A percentile compares a stretch with the other conserved stretches of the same genome.
These are phyloP conservation scores for Gymnorhina tibicen DNA, from an alignment of 2,113 vertebrate genomes.

Conservation along the genomic window DNA sequence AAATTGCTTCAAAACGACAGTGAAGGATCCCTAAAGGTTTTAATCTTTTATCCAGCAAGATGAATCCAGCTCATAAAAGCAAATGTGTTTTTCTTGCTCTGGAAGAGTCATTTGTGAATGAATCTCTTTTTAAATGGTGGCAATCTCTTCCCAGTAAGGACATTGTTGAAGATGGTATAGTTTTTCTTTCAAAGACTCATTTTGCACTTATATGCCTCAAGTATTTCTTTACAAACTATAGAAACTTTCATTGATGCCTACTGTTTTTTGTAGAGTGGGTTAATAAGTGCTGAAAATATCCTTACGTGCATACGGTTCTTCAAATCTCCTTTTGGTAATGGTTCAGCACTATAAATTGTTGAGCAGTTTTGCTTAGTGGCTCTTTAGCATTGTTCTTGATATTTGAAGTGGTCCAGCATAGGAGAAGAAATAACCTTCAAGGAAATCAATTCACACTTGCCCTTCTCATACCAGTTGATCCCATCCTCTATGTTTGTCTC, in stretches of 20 bases:
- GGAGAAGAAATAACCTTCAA: slow-evolving; percentile 5
- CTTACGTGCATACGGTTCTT: not conserved
- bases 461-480: not conserved
- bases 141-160: slow-evolving; percentile 61
- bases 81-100: slow-evolving; percentile 58
- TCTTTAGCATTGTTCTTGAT: slow-evolving; percentile 25
- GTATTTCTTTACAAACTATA: slow-evolving; percentile 20
- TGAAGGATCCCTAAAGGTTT: not conserved
- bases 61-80: not conserved
- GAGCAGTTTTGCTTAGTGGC: not conserved
- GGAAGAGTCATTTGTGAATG: slow-evolving; percentile 55
- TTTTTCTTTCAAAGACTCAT: slow-evolving; percentile 52
- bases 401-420: slow-evolving; percentile 16
- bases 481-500: slow-evolving; percentile 10
- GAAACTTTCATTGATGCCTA: slow-evolving; percentile 14
- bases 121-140: slow-evolving; percentile 59
- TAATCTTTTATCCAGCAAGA: slow-evolving; percentile 33
- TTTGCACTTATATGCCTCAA: slow-evolving; percentile 38
- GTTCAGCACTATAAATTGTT: not conserved
- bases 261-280: slow-evolving; percentile 9
- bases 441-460: slow-evolving; percentile 1
- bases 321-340: not conserved
- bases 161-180: slow-evolving; percentile 54
- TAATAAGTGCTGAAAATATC: slow-evolving; percentile 19
- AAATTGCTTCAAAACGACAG: not conserved